These are phyloP conservation scores for Onychostoma macrolepis DNA, from an alignment of 2,113 vertebrate genomes.

Conservation along the genomic window DNA sequence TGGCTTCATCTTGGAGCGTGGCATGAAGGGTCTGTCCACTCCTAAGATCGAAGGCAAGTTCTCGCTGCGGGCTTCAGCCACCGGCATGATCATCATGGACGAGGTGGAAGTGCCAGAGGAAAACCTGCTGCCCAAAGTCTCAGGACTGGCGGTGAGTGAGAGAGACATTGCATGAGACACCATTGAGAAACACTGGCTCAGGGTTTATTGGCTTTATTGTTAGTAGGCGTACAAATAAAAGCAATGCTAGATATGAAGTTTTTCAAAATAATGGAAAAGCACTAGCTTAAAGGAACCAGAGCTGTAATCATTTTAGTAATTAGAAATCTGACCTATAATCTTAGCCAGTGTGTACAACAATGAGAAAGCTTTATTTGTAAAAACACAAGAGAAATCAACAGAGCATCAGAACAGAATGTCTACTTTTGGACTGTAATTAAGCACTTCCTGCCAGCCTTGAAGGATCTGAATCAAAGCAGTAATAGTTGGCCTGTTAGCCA, in stretches of 20 bases:
- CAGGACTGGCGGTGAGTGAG: slow-evolving; percentile 79
- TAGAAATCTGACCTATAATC: not conserved
- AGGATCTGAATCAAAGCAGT: too few species aligned
- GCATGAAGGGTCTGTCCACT: slow-evolving; percentile 84
- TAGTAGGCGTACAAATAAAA: not conserved
- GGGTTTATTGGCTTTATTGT: not conserved
- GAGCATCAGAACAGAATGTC: too few species aligned
- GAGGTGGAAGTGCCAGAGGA: slow-evolving; percentile 90
- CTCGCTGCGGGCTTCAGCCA: slow-evolving; percentile 86
- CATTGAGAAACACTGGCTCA: not conserved
- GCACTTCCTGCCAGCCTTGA: too few species aligned
- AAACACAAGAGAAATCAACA: too few species aligned
- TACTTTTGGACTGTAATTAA: too few species aligned
- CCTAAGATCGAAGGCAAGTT: slow-evolving; percentile 93
- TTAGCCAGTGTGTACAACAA: too few species aligned
- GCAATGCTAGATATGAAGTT: not conserved
- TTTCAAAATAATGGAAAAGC: not conserved
- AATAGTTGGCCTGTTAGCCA: too few species aligned
- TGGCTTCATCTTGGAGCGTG: slow-evolving; percentile 90
- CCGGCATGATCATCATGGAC: slow-evolving; percentile 91
- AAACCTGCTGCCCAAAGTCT: slow-evolving; percentile 81
- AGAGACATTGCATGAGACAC: not conserved
- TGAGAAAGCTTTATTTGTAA: too few species aligned
- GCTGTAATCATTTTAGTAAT: not conserved
- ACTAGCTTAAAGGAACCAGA: not conserved